Percentiles rank a stretch among this genome's conserved stretches.
phyloP scores from a whole-genome alignment of 2,888 invertebrate species.

The Meganola albula region DNA sequence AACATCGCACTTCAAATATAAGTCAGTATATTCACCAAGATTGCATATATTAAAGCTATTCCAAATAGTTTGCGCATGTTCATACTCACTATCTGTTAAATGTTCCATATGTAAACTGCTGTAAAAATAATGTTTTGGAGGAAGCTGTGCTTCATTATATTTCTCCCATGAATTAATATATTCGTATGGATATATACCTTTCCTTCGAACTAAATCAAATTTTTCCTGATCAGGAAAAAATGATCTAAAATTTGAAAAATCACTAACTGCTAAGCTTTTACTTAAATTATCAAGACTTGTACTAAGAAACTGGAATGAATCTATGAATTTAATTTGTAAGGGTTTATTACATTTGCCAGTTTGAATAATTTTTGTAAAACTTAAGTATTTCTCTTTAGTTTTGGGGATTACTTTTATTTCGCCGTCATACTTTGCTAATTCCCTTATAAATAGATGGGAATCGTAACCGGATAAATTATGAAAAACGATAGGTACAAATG shows the following conservation, averaged over 20 bases:
- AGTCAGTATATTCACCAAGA: no score
- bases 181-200: no score
- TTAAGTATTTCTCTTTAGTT: conserved; percentile 19
- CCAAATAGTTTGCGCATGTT: no score
- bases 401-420: conserved; percentile 18
- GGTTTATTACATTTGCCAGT: neutral
- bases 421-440: conserved; percentile 15
- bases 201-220: no score
- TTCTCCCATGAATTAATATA: no score
- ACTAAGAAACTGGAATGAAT: conserved; percentile 4
- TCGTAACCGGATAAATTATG: conserved; percentile 25
- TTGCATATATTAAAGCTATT: no score
- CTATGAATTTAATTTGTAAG: conserved; percentile 3
- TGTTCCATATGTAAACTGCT: no score
- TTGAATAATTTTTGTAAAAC: conserved; percentile 10
- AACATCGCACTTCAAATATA: no score
- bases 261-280: conserved; percentile 2
- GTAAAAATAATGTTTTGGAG: no score
- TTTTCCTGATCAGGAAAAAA: conserved; percentile 1
- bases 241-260: conserved; percentile 4
- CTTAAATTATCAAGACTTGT: conserved; percentile 2
- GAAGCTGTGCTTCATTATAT: no score
- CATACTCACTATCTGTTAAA: no score
- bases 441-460: conserved; percentile 20
- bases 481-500: conserved; percentile 25